Conservation (phyloP, 2,113 vertebrate species). For the Motacilla tschutschensis region DNA sequence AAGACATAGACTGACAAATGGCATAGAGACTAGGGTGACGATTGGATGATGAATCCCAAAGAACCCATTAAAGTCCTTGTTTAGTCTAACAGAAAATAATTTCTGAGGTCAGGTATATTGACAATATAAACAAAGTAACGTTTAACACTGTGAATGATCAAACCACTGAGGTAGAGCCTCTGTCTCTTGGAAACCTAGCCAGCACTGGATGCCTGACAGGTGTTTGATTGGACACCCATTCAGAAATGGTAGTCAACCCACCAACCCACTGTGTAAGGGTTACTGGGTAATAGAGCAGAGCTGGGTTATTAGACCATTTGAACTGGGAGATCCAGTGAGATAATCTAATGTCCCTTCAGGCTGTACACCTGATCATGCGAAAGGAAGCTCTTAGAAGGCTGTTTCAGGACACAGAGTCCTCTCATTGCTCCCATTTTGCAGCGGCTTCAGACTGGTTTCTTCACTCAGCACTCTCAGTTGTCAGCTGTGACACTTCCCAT, state of each 20-base stretch:
- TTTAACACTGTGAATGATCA: background rate
- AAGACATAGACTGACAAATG: background rate
- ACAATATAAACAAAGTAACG: background rate
- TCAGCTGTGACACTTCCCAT: conserved; percentile 6
- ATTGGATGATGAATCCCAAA: background rate
- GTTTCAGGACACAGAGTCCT: background rate
- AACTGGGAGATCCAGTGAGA: background rate
- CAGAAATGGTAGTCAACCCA: background rate
- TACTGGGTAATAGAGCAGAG: background rate
- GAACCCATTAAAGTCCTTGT: background rate
- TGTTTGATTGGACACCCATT: background rate
- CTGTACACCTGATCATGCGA: background rate
- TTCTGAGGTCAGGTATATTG: background rate
- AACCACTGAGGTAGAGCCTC: background rate
- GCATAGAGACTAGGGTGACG: background rate
- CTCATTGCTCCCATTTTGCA: background rate
- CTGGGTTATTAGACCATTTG: background rate
- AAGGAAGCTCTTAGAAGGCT: background rate
- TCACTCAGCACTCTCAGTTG: background rate
- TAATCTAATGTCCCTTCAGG: background rate
- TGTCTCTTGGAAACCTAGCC: background rate
- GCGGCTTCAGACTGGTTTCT: background rate
- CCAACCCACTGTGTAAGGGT: background rate
- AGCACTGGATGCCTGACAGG: background rate
- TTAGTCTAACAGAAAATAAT: background rate